Evolutionary conservation across 2,888 invertebrate species (phyloP), one percentile per base, ranked within the genome.

Genomic region (Acleris cristana): DNA sequence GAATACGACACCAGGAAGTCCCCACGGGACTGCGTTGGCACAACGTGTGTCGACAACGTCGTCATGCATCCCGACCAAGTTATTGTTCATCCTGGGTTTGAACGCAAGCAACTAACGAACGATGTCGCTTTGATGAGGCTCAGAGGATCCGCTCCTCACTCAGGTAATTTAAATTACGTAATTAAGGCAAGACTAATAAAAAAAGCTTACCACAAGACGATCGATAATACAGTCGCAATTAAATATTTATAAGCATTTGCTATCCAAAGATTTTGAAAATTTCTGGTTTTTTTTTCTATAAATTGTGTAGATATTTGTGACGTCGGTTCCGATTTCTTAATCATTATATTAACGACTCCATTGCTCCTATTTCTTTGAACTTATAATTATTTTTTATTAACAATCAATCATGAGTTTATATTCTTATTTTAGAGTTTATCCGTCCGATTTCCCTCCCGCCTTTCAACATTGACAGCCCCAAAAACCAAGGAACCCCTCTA

Each of bases 91-190:
- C 21, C 1, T 3, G 10, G 49, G 1, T 65, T 53, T 23, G 21
- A 60, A 1, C 40, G n/a, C 5, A 48, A 48, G 3, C 4, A 16
- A 3, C 55, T 65, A 1, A 14, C 7, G 12, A 55, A 65, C 19
- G 65, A 65, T 2, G 55, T 65, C 10, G 65, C 59, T 16, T 21
- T 65, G 49, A 49, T 65, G 55, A 60, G 60, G 19, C 60, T 65
- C 2, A 49, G 12, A 5, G 40, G 49, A 19, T 23, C 59, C 8
- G 65, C 59, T 5, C 65, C 65, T 26, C 60, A 65, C n/a, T 48
- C 65, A 23, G 65, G 65, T 65, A 59, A 54, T 2, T 23, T 8
- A 30, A 21, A 16, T 34, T 34, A 34, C 1, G 7, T 30, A 6
- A 2, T 1, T 0, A 34, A 12, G 12, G 1, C 34, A 34, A 34